Evolutionary conservation across 2,888 invertebrate species (phyloP).

Genomic region (Scaptomyza parva): DNA sequence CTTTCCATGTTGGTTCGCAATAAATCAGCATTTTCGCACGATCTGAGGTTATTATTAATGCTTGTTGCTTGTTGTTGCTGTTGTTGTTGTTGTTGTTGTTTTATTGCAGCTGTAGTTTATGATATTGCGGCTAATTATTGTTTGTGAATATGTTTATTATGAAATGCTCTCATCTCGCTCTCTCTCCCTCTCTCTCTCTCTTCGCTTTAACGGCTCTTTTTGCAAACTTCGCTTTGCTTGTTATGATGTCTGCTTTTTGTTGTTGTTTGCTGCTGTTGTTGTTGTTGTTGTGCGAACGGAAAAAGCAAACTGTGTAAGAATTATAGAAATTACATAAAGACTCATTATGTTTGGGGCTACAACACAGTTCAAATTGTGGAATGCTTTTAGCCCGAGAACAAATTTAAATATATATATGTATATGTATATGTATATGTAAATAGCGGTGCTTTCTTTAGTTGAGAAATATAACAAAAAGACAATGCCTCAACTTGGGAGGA

Average conservation of each 20-base stretch:
- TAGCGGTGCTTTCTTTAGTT: background rate
- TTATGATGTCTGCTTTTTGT: conserved; percentile 11
- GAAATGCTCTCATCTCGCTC: conserved; percentile 24
- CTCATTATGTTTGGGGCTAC: conserved; percentile 6
- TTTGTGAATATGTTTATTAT: conserved; percentile 31
- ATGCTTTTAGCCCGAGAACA: background rate
- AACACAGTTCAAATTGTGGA: conserved; percentile 13
- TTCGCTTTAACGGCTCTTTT: conserved; percentile 36
- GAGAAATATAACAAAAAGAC: background rate
- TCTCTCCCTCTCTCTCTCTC: background rate
- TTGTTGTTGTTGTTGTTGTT: conserved; percentile 5
- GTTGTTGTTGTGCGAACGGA: background rate
- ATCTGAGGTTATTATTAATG: conserved; percentile 26
- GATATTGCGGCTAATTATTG: conserved; percentile 51
- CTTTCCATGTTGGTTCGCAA: conserved; percentile 8
- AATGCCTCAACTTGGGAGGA: background rate
- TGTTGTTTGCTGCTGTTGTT: background rate
- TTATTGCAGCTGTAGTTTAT: conserved; percentile 30
- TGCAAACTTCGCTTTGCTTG: background rate
- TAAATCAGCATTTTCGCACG: conserved; percentile 57
- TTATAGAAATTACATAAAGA: conserved; percentile 22
- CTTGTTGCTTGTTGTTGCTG: conserved; percentile 9
- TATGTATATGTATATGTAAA: too few relatives aligned
- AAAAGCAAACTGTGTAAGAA: conserved; percentile 8
- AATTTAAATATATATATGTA: background rate